Conservation (phyloP, 2,797 vertebrate species). For the Philypnodon macrostomus region DNA sequence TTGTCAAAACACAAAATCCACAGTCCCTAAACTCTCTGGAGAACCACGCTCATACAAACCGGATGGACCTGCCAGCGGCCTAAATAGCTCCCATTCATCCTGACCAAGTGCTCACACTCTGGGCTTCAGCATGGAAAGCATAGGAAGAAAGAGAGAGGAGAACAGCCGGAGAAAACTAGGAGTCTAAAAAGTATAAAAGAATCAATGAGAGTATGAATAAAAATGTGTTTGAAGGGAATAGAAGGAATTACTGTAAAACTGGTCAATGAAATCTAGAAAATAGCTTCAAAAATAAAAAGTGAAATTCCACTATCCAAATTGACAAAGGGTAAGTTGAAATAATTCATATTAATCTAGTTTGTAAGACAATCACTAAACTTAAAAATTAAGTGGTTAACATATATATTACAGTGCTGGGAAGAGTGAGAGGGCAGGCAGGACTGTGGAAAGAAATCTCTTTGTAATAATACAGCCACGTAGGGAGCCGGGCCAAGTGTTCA, state of each 20-base stretch:
- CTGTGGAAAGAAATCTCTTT: slow-evolving; percentile 17
- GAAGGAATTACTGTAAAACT: slow-evolving; percentile 3
- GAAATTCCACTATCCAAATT: no score
- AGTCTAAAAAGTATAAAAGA: slow-evolving; percentile 23
- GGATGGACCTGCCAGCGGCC: slow-evolving; percentile 59
- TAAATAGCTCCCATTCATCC: slow-evolving; percentile 71
- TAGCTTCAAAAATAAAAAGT: no score
- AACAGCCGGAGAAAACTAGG: no score
- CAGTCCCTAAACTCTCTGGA: slow-evolving; percentile 16
- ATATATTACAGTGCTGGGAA: background rate
- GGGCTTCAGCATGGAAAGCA: slow-evolving; percentile 40
- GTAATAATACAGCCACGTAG: slow-evolving; percentile 23
- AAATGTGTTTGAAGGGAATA: slow-evolving; percentile 1
- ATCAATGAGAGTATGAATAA: slow-evolving; percentile 8
- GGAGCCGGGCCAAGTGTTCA: slow-evolving; percentile 25
- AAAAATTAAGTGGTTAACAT: no score
- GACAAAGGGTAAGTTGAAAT: no score
- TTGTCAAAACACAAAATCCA: slow-evolving; percentile 43
- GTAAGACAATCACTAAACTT: no score
- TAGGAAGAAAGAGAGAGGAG: slow-evolving; percentile 12
- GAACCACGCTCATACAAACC: slow-evolving; percentile 4
- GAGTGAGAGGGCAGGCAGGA: slow-evolving; percentile 4
- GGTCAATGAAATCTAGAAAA: no score
- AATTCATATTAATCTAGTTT: no score
- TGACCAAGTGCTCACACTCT: slow-evolving; percentile 51